These are phyloP conservation scores for Planococcus citri DNA, from an alignment of 1,140 invertebrate species.

Conservation along the genomic window DNA sequence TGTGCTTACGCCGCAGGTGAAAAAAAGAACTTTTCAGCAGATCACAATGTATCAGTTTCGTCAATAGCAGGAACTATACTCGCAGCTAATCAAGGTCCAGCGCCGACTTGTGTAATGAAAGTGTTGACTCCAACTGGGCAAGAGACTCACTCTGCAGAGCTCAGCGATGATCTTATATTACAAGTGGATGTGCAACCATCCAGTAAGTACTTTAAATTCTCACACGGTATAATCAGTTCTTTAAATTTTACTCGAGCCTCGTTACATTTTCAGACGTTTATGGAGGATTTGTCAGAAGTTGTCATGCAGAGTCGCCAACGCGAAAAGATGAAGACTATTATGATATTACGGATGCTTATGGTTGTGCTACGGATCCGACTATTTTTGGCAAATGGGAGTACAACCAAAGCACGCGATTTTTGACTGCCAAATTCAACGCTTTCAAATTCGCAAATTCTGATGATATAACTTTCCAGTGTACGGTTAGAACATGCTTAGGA, in stretches of 20 bases:
- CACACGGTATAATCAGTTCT: too few relatives aligned
- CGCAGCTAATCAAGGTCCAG: constrained; percentile 88
- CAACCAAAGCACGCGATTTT: constrained; percentile 62
- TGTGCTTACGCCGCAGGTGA: too few relatives aligned
- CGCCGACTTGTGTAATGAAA: constrained; percentile 80
- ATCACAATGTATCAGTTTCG: constrained; percentile 88
- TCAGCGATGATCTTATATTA: constrained; percentile 78
- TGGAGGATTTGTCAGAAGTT: constrained; percentile 81
- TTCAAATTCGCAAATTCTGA: constrained; percentile 92
- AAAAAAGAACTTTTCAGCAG: constrained; percentile 81
- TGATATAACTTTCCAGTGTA: constrained; percentile 89
- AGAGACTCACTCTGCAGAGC: constrained; percentile 79
- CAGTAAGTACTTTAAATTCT: too few relatives aligned
- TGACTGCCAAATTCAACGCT: constrained; percentile 78
- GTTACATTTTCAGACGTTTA: too few relatives aligned
- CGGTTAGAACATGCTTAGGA: constrained; percentile 86
- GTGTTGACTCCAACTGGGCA: constrained; percentile 75
- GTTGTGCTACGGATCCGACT: constrained; percentile 79
- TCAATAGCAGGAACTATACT: constrained; percentile 87
- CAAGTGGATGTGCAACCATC: constrained; percentile 84
- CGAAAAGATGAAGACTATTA: constrained; percentile 80
- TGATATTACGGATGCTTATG: constrained; percentile 81
- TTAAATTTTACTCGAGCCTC: too few relatives aligned
- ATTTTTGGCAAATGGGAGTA: constrained; percentile 90
- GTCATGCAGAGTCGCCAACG: constrained; percentile 83